A percentile compares a stretch with the other conserved stretches of the same genome.
Conservation (phyloP, 2,797 vertebrate genomes). For the Petrocephalus sullivani region DNA sequence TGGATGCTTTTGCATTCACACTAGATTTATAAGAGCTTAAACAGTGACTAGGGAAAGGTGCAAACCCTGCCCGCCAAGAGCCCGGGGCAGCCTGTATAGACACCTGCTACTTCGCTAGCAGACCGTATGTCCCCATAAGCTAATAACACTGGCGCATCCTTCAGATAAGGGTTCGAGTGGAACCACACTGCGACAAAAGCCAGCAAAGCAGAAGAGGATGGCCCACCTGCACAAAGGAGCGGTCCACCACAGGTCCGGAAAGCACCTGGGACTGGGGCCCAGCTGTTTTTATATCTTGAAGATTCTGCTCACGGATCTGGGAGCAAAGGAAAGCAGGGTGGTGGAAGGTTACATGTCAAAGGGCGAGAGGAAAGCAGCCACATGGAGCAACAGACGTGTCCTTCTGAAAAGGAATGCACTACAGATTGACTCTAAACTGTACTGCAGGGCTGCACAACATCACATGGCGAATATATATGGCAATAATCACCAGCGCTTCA, state of each 20-base stretch:
- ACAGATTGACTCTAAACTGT: background rate
- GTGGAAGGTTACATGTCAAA: background rate
- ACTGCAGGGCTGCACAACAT: background rate
- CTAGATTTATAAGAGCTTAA: conserved; percentile 30
- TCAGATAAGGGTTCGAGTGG: conserved; percentile 47
- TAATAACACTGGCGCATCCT: conserved; percentile 62
- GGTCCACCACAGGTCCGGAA: conserved; percentile 75
- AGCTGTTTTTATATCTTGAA: conserved; percentile 94
- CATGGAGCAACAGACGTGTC: background rate
- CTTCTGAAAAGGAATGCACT: background rate
- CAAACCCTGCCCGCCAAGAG: conserved; percentile 47
- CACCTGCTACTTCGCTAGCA: conserved; percentile 75
- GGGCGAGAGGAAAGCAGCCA: background rate
- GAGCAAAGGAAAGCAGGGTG: conserved; percentile 9
- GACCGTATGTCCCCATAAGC: conserved; percentile 72
- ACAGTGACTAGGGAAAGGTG: conserved; percentile 27
- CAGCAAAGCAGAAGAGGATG: conserved; percentile 21
- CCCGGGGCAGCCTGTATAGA: conserved; percentile 39
- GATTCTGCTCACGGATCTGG: conserved; percentile 95
- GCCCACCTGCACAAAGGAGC: conserved; percentile 87
- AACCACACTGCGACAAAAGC: conserved; percentile 32
- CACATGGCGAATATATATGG: background rate
- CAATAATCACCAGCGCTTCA: background rate
- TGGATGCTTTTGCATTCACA: conserved; percentile 40
- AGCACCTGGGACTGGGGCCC: conserved; percentile 95